Percentiles rank a stretch among this genome's conserved stretches.
Evolutionary conservation across 2,888 invertebrate species (phyloP).

Genomic region (Amblyjoppa fuscipennis): DNA sequence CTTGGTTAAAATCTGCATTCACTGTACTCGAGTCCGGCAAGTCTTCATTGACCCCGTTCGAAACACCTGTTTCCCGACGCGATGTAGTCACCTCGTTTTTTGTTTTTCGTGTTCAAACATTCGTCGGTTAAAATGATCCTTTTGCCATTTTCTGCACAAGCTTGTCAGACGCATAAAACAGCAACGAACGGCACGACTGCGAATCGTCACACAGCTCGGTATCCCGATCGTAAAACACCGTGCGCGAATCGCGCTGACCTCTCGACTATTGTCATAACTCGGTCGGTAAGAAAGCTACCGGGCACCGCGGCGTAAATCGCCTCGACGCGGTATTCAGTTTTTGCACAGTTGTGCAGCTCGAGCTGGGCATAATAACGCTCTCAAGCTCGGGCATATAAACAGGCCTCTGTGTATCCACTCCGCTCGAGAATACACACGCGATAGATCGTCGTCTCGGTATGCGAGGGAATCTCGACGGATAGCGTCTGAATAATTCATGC

Average conservation of each 20-base stretch:
- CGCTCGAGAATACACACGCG: not conserved
- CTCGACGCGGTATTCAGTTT: not conserved
- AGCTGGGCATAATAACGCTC: conserved; percentile 20
- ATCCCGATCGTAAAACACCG: not conserved
- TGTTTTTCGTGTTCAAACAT: too few species aligned
- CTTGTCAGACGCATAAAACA: too few species aligned
- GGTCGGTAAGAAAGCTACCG: not conserved
- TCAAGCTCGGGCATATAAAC: conserved; percentile 4
- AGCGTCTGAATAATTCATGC: conserved; percentile 63
- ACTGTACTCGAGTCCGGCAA: too few species aligned
- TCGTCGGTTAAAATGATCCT: too few species aligned
- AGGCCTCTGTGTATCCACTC: conserved; percentile 5
- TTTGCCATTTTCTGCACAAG: too few species aligned
- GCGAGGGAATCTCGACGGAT: conserved; percentile 58
- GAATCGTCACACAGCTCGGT: too few species aligned
- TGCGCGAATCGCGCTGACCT: not conserved
- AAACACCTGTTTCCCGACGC: too few species aligned
- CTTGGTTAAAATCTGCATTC: too few species aligned
- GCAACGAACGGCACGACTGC: too few species aligned
- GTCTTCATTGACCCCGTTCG: too few species aligned
- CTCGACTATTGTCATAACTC: not conserved
- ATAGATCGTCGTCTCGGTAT: not conserved
- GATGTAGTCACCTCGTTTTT: too few species aligned
- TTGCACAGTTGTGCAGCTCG: conserved; percentile 34
- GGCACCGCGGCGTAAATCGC: not conserved